Conservation (phyloP, 2,797 vertebrate species). For the Hylomyscus alleni region DNA sequence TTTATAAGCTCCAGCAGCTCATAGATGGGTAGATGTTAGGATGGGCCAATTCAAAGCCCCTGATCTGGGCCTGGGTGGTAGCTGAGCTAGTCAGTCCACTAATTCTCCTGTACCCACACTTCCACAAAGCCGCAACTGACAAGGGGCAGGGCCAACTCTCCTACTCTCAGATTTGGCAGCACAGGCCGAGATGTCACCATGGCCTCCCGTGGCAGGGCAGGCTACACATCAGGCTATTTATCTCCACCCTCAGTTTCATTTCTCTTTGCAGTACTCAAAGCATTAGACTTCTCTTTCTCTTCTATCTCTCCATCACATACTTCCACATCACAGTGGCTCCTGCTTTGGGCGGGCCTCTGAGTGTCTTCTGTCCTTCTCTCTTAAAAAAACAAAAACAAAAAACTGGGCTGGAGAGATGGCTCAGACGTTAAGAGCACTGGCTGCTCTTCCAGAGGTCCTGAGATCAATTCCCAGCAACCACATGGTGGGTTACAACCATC, state of each 20-base stretch:
- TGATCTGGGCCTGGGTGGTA: background rate
- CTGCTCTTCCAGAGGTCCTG: background rate
- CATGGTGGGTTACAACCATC: too few relatives aligned
- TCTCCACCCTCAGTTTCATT: background rate
- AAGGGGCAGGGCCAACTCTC: background rate
- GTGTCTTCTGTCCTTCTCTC: background rate
- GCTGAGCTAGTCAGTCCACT: background rate
- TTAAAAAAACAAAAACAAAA: background rate
- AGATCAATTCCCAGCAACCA: too few relatives aligned
- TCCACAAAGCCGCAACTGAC: background rate
- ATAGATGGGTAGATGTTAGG: background rate
- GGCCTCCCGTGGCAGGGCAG: background rate
- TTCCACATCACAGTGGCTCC: background rate
- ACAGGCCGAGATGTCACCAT: background rate
- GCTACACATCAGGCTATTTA: background rate
- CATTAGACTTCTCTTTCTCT: background rate
- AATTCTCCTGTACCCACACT: background rate
- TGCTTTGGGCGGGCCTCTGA: background rate
- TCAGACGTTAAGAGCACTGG: background rate
- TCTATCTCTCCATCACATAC: background rate
- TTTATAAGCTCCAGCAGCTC: background rate
- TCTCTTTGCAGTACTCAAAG: background rate
- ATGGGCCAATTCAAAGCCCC: background rate
- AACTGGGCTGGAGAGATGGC: too few relatives aligned
- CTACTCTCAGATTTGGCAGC: background rate